Conservation (phyloP, 2,888 invertebrate species). For the Meta bourneti region DNA sequence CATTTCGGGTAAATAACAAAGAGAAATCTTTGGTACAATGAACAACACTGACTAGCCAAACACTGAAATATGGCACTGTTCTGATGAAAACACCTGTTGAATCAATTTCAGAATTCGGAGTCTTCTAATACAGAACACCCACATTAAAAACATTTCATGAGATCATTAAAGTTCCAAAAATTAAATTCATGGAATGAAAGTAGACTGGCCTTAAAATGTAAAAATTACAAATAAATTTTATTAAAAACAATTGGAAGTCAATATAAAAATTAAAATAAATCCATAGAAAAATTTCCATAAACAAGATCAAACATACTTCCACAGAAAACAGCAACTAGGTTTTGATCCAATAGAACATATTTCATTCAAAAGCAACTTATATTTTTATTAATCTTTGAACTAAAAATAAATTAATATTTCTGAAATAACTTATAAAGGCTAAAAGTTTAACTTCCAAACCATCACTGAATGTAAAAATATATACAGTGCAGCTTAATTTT, state of each 20-base stretch:
- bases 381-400: not conserved
- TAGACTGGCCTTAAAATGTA: too few species aligned
- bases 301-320: too few species aligned
- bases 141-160: too few species aligned
- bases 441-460: conserved; percentile 40
- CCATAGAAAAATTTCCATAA: too few species aligned
- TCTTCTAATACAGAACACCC: too few species aligned
- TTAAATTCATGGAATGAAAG: too few species aligned
- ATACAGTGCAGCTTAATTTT: conserved; percentile 48
- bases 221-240: too few species aligned
- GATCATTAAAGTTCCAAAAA: too few species aligned
- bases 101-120: not conserved
- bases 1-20: conserved; percentile 51
- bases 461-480: conserved; percentile 21
- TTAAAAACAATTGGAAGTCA: too few species aligned
- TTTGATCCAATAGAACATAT: not conserved
- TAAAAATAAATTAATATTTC: too few species aligned
- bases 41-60: conserved; percentile 74
- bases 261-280: too few species aligned
- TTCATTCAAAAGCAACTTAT: not conserved
- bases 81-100: conserved; percentile 4
- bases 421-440: conserved; percentile 3
- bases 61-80: conserved; percentile 72
- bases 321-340: too few species aligned
- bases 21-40: conserved; percentile 76